These are phyloP conservation scores for Melanerpes formicivorus DNA, from an alignment of 2,113 vertebrate species.

Conservation along the genomic window DNA sequence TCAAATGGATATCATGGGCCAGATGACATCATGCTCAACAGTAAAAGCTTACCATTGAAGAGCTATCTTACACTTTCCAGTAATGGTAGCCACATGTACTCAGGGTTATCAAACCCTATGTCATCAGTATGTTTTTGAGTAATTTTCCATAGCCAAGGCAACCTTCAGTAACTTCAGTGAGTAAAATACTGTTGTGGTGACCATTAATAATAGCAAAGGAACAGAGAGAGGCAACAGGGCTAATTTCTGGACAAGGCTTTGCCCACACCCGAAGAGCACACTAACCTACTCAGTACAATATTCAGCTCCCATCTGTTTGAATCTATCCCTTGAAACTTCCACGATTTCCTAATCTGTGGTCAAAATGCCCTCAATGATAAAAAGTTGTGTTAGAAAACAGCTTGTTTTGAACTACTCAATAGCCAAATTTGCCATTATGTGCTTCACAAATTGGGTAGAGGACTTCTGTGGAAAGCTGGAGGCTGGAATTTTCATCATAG, in stretches of 20 bases:
- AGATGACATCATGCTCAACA: background rate
- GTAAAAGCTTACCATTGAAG: background rate
- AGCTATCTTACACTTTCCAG: no score
- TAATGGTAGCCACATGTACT: no score
- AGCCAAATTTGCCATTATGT: background rate
- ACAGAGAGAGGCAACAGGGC: background rate
- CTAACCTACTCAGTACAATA: background rate
- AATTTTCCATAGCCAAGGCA: no score
- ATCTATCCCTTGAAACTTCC: background rate
- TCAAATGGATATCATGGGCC: background rate
- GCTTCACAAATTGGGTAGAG: background rate
- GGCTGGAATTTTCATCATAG: background rate
- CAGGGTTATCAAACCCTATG: no score
- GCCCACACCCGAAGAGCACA: background rate
- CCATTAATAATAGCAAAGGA: background rate
- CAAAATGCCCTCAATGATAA: constrained; percentile 10
- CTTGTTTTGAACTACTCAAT: background rate
- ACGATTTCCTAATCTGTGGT: background rate
- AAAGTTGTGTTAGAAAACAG: background rate
- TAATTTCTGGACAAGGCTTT: background rate
- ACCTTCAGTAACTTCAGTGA: background rate
- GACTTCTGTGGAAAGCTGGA: background rate
- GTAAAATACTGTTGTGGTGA: background rate
- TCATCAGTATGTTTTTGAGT: no score
- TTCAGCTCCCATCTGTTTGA: background rate